phyloP scores from a whole-genome alignment of 1,140 invertebrate genomes.

The Drosophila arawakana region DNA sequence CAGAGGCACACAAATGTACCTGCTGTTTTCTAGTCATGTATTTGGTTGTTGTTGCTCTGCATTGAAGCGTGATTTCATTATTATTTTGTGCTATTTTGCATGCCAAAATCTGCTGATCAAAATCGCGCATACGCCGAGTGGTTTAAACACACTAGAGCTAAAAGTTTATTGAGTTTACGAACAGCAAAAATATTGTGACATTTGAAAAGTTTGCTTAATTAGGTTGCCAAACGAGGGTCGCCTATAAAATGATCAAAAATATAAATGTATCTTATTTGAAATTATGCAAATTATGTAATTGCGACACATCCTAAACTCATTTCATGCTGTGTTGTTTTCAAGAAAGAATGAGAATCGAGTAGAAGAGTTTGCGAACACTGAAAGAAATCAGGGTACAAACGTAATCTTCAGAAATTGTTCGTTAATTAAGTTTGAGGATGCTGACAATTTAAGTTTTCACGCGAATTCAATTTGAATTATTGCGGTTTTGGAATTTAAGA shows the following conservation, averaged over 20 bases:
- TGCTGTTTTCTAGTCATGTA: constrained; percentile 39
- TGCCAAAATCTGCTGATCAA: constrained; percentile 34
- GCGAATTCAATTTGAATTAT: too few relatives aligned
- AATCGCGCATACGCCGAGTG: constrained; percentile 36
- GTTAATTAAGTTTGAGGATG: too few relatives aligned
- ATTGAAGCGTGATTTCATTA: constrained; percentile 78
- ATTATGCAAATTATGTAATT: constrained; percentile 14
- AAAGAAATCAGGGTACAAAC: too few relatives aligned
- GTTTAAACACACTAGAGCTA: background rate
- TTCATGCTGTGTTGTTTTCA: background rate
- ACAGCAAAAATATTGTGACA: constrained; percentile 55
- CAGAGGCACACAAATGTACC: constrained; percentile 35
- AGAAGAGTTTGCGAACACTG: too few relatives aligned
- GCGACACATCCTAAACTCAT: background rate
- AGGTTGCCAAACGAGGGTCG: constrained; percentile 29
- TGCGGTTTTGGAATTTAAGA: too few relatives aligned
- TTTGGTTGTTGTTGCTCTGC: constrained; percentile 37
- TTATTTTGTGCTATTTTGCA: constrained; percentile 73
- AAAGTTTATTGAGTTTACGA: constrained; percentile 8
- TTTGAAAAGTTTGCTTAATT: constrained; percentile 65
- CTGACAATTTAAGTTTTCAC: too few relatives aligned
- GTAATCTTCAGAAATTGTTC: too few relatives aligned
- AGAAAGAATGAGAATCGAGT: too few relatives aligned
- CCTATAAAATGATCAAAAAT: background rate
- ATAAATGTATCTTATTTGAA: background rate